Evolutionary conservation across 2,888 invertebrate species (phyloP), one percentile per base, ranked within the genome.

Genomic region (Syritta pipiens): DNA sequence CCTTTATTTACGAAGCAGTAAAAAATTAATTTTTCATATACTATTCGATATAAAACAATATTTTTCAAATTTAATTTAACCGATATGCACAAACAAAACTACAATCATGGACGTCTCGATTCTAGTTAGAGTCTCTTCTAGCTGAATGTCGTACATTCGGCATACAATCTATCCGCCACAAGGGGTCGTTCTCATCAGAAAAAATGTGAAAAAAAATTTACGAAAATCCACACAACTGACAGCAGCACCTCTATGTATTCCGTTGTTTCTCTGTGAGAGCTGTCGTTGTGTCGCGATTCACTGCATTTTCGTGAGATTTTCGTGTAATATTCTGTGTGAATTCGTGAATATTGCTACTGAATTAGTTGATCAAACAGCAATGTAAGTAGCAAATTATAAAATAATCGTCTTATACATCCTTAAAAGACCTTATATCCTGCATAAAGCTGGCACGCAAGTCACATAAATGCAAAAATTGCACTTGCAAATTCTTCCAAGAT

Each of bases 401-500:
- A 26, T 65, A 40, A 40, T 20, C 30, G 9, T 40, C 49, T 10
- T 44, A 65, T 55, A 48, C 6, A 35, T 12, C 19, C 17, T 5
- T 40, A 65, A 30, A 53, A 19, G 4, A 4, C 20, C 7, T 53
- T 22, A 20, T 7, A 49, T 26, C 7, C 28, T 9, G 7, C 44
- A n/a, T 24, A 20, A 59, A 51, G 26, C 14, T 17, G 0, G 10
- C 6, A 24, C 19, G 1, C 5, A 69, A 72, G 65, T 71, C 35
- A 20, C n/a, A 4, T 19, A 35, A 77, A 35, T 67, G 62, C 28
- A 51, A 74, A 72, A 79, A 79, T 79, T 74, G 79, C 72, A 79
- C 60, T 74, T 79, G 79, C 79, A 74, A 79, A 79, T 79, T 85
- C 83, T 85, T 86, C 83, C 86, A 87, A 87, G 86, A 87, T 87